Base-by-base conservation (phyloP, 2,888 invertebrate species). In the Metopia argyrocephala region DNA sequence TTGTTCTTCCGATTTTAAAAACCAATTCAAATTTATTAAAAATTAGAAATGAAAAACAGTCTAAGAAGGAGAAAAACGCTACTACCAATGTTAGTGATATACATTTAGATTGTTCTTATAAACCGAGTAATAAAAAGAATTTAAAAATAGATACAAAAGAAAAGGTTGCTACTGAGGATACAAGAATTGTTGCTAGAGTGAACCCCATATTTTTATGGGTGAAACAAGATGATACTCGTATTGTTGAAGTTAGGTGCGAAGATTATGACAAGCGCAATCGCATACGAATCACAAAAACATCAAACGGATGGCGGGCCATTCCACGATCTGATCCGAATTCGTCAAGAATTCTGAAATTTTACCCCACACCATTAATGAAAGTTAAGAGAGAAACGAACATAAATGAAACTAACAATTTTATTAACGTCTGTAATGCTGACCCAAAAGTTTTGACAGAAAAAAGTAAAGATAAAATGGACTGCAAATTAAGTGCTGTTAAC, bases 181-280 rank as follows among this genome's bases (percentile, higher is more conserved):
- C 6, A n/a, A 46, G n/a, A 45, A 75, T 74, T 27, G 59, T 79
- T 21, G 84, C 84, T 6, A 83, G 75, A 68, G 83, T 95, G 85
- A 95, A 95, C 88, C 96, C 96, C 84, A 94, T 96, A 84, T 96
- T 96, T 91, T 92, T 96, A 85, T 96, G 96, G 96, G 95, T 95
- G 82, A 94, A 94, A 88, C 95, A 95, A 90, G 93, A 93, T 85
- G 94, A 95, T 91, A 94, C 95, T 83, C 93, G 93, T 89, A 95
- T 96, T 90, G 94, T 95, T 88, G 95, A 95, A 91, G 96, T 96
- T 86, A 93, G 94, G 90, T 96, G 96, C 91, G 96, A 96, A 91
- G 96, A 96, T 90, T 96, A 96, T 92, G 96, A 96, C 92, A 93
- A 94, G 89, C 92, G 95, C 78, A 96, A 96, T 91, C 94, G 96